Conservation (phyloP, 2,888 invertebrate species). For the Pseudococcus longispinus region DNA sequence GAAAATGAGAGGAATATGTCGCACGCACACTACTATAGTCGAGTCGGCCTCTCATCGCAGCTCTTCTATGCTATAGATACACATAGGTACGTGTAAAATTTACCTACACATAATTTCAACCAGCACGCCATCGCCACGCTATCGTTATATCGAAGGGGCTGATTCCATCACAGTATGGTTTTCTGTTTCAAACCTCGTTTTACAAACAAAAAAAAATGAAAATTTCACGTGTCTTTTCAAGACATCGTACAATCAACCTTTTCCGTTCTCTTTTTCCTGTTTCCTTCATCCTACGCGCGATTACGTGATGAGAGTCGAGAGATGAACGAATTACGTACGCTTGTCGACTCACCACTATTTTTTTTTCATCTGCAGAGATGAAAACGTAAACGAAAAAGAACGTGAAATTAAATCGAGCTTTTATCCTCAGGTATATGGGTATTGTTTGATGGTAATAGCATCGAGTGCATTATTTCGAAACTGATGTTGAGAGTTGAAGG, state of each 20-base stretch:
- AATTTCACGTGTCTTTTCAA: neutral
- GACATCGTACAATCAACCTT: neutral
- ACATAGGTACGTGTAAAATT: neutral
- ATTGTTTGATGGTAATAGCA: too few relatives aligned
- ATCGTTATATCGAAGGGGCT: neutral
- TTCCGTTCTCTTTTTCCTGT: neutral
- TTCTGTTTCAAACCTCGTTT: neutral
- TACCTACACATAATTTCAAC: conserved; percentile 8
- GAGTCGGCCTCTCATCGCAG: neutral
- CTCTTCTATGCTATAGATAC: too few relatives aligned
- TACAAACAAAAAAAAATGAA: neutral
- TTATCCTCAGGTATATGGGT: neutral
- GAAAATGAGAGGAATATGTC: conserved; percentile 1
- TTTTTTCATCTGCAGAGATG: neutral
- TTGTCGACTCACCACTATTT: neutral
- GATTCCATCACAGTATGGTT: neutral
- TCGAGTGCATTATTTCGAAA: too few relatives aligned
- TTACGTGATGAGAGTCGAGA: neutral
- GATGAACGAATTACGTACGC: neutral
- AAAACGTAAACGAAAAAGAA: neutral
- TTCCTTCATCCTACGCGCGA: conserved; percentile 8
- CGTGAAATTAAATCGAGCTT: neutral
- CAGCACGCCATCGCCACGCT: neutral
- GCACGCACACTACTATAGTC: neutral
- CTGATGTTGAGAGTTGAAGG: too few relatives aligned